These are phyloP conservation scores for Mormyrus proboscirostris DNA, from an alignment of 2,797 vertebrate genomes.

Conservation along the genomic window DNA sequence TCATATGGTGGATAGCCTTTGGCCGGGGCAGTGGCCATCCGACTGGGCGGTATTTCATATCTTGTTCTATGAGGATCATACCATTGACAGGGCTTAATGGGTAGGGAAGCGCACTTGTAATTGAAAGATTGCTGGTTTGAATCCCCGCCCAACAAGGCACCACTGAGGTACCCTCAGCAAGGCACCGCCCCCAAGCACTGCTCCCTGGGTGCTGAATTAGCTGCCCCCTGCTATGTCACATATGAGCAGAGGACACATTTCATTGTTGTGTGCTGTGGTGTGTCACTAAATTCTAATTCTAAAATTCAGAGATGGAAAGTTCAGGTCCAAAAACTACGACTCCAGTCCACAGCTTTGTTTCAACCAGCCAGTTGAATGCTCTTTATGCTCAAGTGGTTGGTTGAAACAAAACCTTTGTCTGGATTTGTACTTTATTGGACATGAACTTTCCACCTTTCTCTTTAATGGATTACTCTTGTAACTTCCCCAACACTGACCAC, in stretches of 20 bases:
- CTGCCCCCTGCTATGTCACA: too few species aligned
- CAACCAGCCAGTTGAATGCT: background rate
- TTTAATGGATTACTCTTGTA: background rate
- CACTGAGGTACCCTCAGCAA: too few species aligned
- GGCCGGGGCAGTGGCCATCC: slow-evolving; percentile 84
- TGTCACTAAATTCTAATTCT: too few species aligned
- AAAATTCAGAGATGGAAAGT: background rate
- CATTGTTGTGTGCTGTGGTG: background rate
- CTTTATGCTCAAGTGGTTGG: background rate
- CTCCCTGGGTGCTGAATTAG: too few species aligned
- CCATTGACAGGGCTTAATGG: background rate
- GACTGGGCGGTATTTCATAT: slow-evolving; percentile 71
- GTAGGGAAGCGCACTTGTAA: background rate
- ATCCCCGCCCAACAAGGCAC: background rate
- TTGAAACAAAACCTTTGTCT: background rate
- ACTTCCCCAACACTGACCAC: background rate
- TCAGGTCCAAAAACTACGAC: background rate
- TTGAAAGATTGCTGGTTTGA: background rate
- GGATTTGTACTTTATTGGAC: background rate
- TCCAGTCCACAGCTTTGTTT: background rate
- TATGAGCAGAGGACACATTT: too few species aligned
- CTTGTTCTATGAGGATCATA: slow-evolving; percentile 58
- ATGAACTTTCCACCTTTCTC: background rate
- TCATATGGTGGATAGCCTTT: slow-evolving; percentile 78
- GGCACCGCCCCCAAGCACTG: too few species aligned